Base-by-base conservation (phyloP, 2,113 vertebrate species). In the Nothoprocta pentlandii region DNA sequence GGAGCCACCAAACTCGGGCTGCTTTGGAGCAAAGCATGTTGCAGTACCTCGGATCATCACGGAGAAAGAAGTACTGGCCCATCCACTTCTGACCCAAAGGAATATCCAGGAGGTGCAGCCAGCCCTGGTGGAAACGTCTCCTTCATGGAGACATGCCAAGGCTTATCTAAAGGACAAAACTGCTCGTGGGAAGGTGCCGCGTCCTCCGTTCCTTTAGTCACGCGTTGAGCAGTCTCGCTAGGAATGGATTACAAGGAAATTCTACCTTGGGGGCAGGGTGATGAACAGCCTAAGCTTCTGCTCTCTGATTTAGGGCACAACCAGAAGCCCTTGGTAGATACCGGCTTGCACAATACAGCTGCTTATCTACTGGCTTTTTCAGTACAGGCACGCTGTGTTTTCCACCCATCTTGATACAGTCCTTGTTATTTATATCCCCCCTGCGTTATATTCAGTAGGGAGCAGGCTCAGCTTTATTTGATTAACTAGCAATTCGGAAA, bases 331-430 rank as follows among this genome's bases (percentile, higher is more conserved):
- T 70, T 34, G 49, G 42, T 80, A 93, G n/a, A 70, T 62, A 46
- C 53, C 70, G 44, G 63, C 44, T 80, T 80, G 66, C 71, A 54
- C 54, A 93, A 91, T 69, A 46, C 69, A 89, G 79, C 67, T 95
- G 56, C 81, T 96, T 89, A 86, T 91, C 90, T 88, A 15, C 51
- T 64, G 51, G 51, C 5, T 85, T 80, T 94, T 92, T 87, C 46
- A 89, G 95, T 96, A 89, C 47, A 75, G 77, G 83, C 68, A n/a
- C 74, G 67, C 58, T 92, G 69, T 68, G 59, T 87, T 95, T 95
- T 91, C 70, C n/a, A 80, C 80, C n/a, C 81, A 80, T 93, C 93
- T 94, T 80, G 90, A 92, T 68, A 71, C 19, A 87, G 68, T 46
- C 49, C 20, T 12, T 56, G 47, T 82, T 78, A 95, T 70, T 93